Conservation (phyloP, 2,113 vertebrate genomes). For the Microcebus jonahi region DNA sequence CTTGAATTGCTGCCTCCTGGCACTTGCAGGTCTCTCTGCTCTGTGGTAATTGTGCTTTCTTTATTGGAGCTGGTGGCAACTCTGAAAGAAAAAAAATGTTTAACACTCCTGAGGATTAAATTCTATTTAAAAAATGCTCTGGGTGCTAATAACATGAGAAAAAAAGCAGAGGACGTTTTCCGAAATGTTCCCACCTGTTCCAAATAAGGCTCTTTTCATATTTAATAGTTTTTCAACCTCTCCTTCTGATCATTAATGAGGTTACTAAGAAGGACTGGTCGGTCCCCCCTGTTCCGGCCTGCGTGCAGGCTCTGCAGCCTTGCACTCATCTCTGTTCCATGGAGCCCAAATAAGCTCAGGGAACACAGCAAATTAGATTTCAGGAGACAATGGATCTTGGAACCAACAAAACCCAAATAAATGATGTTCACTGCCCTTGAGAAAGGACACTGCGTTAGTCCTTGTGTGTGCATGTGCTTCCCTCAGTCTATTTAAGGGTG, state of each 20-base stretch:
- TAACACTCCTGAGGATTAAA: background rate
- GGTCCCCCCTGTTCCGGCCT: background rate
- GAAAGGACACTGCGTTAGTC: background rate
- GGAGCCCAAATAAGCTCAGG: background rate
- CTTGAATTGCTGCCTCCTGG: background rate
- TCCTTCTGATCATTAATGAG: background rate
- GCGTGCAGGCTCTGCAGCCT: background rate
- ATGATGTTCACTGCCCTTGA: background rate
- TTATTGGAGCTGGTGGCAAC: background rate
- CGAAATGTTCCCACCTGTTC: background rate
- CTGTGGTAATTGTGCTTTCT: background rate
- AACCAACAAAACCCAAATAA: background rate
- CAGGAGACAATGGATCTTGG: slow-evolving; percentile 7
- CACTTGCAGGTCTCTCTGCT: background rate
- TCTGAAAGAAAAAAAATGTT: background rate
- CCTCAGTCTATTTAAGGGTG: background rate
- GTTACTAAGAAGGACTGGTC: background rate
- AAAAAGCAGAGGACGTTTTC: background rate
- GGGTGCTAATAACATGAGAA: background rate
- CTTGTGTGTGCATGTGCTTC: background rate
- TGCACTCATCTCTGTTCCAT: slow-evolving; percentile 28
- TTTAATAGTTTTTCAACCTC: background rate
- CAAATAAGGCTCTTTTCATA: background rate
- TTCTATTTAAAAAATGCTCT: background rate
- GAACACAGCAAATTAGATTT: slow-evolving; percentile 49